Conservation (phyloP, 2,797 vertebrate genomes). For the Amblyraja radiata region DNA sequence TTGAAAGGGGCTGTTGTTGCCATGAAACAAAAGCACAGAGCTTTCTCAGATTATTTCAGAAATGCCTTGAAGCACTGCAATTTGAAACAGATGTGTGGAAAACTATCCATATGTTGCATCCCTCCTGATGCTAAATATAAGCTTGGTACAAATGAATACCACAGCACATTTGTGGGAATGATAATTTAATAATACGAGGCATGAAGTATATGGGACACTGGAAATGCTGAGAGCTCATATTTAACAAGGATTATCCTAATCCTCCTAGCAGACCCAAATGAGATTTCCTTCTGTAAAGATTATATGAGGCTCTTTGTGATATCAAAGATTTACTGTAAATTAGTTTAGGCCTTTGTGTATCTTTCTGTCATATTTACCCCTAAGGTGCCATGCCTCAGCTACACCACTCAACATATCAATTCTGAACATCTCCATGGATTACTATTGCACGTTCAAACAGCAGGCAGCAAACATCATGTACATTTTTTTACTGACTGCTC, state of each 20-base stretch:
- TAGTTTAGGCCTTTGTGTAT: neutral
- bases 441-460: neutral
- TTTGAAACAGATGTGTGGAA: neutral
- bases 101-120: neutral
- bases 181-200: neutral
- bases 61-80: neutral
- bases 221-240: neutral
- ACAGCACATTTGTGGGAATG: neutral
- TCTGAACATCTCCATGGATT: neutral
- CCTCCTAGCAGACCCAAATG: neutral
- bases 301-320: neutral
- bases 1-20: neutral
- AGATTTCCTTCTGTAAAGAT: neutral
- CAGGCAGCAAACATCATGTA: neutral
- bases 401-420: neutral
- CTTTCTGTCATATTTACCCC: neutral
- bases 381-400: neutral
- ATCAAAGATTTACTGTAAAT: neutral
- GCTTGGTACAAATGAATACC: neutral
- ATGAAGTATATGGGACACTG: neutral
- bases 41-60: neutral
- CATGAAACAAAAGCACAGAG: neutral
- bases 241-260: neutral
- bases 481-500: neutral
- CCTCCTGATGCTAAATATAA: constrained; percentile 18